These are phyloP conservation scores for Corticium candelabrum DNA, from an alignment of 37 sponge, comb jelly and placozoan genomes.

Conservation along the genomic window DNA sequence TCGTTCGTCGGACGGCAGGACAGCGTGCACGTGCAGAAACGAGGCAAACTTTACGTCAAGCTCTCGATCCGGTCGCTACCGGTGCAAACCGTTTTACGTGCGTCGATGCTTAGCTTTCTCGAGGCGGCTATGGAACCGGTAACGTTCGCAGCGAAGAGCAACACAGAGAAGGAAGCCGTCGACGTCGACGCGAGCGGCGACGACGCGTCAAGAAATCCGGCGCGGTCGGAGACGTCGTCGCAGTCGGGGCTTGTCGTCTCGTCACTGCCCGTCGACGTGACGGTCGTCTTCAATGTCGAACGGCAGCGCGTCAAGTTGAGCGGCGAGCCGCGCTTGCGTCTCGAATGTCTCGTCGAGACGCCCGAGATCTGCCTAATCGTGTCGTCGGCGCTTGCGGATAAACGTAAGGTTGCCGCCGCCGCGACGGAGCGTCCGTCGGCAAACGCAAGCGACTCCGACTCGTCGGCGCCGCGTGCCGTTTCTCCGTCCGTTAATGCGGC, in stretches of 20 bases:
- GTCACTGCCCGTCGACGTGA: neutral
- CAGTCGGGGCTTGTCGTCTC: neutral
- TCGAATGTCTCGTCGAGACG: conserved; percentile 60
- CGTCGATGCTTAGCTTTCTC: neutral
- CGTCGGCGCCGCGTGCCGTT: neutral
- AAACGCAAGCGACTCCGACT: too few relatives aligned
- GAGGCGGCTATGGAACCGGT: neutral
- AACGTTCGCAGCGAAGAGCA: neutral
- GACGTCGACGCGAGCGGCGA: neutral
- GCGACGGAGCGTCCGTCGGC: too few relatives aligned
- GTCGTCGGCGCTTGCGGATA: conserved; percentile 58
- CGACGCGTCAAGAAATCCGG: too few relatives aligned
- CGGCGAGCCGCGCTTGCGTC: conserved; percentile 74
- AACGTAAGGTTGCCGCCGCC: too few relatives aligned
- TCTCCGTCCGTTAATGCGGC: too few relatives aligned
- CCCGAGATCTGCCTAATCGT: conserved; percentile 56
- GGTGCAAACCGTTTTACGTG: neutral
- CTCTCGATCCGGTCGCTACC: neutral
- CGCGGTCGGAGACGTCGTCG: too few relatives aligned
- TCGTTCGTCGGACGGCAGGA: too few relatives aligned
- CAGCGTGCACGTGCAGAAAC: too few relatives aligned
- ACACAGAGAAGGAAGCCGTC: neutral
- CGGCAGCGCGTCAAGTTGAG: conserved; percentile 37
- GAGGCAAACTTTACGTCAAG: neutral
- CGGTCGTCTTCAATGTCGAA: neutral